phyloP scores from a whole-genome alignment of 2,888 invertebrate genomes.

The Sphinx pinastri region DNA sequence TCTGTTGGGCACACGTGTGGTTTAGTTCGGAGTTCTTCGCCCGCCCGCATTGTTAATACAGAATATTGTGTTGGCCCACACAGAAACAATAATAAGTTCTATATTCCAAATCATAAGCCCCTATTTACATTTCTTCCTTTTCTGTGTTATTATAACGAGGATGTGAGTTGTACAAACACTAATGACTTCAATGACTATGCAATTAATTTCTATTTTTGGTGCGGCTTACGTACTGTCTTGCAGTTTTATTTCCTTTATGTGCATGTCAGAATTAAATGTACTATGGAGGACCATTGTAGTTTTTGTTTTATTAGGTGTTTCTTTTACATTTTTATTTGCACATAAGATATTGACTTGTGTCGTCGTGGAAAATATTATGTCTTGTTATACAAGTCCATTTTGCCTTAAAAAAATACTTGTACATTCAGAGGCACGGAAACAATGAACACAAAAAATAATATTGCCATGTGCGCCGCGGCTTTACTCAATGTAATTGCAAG shows the following conservation, averaged over 20 bases:
- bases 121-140: conserved; percentile 20
- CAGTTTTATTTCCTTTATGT: neutral
- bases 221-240: neutral
- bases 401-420: neutral
- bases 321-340: neutral
- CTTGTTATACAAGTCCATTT: neutral
- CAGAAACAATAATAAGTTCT: conserved; percentile 28
- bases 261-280: neutral
- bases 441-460: neutral
- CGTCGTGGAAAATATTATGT: too few species aligned
- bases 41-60: conserved; percentile 52
- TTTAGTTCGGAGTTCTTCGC: conserved; percentile 40
- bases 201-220: conserved; percentile 24
- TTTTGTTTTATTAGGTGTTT: neutral
- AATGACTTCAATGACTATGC: conserved; percentile 19
- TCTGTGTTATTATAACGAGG: conserved; percentile 14
- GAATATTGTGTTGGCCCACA: conserved; percentile 40
- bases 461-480: conserved; percentile 7
- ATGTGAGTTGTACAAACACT: conserved; percentile 22
- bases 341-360: neutral
- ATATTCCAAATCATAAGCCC: conserved; percentile 17
- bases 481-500: conserved; percentile 8
- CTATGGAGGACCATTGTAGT: neutral
- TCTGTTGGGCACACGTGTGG: conserved; percentile 45
- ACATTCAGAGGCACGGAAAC: neutral